These are phyloP conservation scores for Hybos culiciformis DNA, from an alignment of 2,888 invertebrate genomes.

Conservation along the genomic window DNA sequence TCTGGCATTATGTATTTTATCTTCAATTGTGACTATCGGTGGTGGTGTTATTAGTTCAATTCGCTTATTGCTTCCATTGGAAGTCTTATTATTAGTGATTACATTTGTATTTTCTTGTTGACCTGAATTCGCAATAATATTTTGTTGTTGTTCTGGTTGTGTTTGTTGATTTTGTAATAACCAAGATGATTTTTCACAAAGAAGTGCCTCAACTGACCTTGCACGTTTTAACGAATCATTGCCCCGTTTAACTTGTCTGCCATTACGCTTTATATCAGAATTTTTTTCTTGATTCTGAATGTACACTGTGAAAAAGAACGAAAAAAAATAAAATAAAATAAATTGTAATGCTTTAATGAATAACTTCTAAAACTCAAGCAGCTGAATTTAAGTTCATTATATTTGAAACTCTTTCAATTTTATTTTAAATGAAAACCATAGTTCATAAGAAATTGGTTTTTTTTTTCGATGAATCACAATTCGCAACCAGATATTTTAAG, in stretches of 20 bases:
- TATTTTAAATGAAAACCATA: too few relatives aligned
- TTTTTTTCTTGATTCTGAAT: too few relatives aligned
- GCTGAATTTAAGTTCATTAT: too few relatives aligned
- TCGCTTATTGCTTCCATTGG: not conserved
- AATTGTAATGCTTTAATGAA: too few relatives aligned
- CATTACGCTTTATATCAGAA: slow-evolving; percentile 20
- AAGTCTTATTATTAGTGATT: not conserved
- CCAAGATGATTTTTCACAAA: slow-evolving; percentile 46
- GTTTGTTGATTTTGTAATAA: slow-evolving; percentile 13
- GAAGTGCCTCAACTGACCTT: slow-evolving; percentile 70
- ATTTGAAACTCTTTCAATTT: too few relatives aligned
- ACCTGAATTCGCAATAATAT: slow-evolving; percentile 4
- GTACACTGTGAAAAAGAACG: too few relatives aligned
- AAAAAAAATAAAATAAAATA: too few relatives aligned
- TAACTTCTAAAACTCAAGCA: too few relatives aligned
- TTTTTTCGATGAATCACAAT: too few relatives aligned
- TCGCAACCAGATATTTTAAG: too few relatives aligned
- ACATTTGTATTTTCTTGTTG: not conserved
- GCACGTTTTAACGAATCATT: slow-evolving; percentile 65
- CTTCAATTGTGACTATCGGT: slow-evolving; percentile 28
- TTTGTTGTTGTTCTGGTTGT: not conserved
- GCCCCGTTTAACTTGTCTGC: slow-evolving; percentile 40
- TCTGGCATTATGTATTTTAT: slow-evolving; percentile 34
- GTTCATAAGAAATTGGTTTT: too few relatives aligned
- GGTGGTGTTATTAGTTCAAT: not conserved